Percentiles rank a stretch among this genome's conserved stretches.
These are phyloP conservation scores for Melanotaenia maccullochi DNA, from an alignment of 2,797 vertebrate genomes.

Conservation along the genomic window DNA sequence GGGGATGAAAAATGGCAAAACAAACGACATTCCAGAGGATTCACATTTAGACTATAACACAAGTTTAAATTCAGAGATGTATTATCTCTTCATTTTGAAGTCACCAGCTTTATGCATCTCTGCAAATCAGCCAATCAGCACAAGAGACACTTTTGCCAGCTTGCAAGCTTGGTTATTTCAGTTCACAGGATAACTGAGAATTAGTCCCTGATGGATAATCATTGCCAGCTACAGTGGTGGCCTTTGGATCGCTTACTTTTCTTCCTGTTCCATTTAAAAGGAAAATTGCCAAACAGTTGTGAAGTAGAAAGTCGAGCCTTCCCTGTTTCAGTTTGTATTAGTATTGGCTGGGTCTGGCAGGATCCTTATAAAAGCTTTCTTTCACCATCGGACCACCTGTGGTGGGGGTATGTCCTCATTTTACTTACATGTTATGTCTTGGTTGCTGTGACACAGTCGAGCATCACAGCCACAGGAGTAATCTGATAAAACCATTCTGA, in stretches of 20 bases:
- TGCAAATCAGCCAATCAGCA: constrained; percentile 46
- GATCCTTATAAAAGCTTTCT: constrained; percentile 18
- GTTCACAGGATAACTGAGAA: constrained; percentile 51
- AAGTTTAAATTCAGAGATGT: constrained; percentile 43
- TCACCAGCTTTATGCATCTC: constrained; percentile 52
- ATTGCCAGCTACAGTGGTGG: constrained; percentile 33
- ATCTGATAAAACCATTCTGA: constrained; percentile 15
- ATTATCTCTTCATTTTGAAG: constrained; percentile 56
- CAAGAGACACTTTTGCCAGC: constrained; percentile 64
- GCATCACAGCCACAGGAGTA: constrained; percentile 34
- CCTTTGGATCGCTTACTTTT: constrained; percentile 29
- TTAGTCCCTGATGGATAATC: constrained; percentile 41
- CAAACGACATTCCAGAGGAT: constrained; percentile 34
- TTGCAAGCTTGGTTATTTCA: constrained; percentile 73
- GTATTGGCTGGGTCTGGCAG: constrained; percentile 26
- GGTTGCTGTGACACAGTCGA: constrained; percentile 53
- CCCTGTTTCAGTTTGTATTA: constrained; percentile 30
- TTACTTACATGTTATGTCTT: constrained; percentile 29
- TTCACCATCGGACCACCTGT: constrained; percentile 29
- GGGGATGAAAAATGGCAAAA: constrained; percentile 19
- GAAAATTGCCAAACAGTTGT: constrained; percentile 33
- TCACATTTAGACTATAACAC: constrained; percentile 46
- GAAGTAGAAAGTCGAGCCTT: constrained; percentile 44
- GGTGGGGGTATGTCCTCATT: constrained; percentile 20
- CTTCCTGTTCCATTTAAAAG: constrained; percentile 51